These are phyloP conservation scores for Notocelia uddmanniana DNA, from an alignment of 2,888 invertebrate species.

Conservation along the genomic window DNA sequence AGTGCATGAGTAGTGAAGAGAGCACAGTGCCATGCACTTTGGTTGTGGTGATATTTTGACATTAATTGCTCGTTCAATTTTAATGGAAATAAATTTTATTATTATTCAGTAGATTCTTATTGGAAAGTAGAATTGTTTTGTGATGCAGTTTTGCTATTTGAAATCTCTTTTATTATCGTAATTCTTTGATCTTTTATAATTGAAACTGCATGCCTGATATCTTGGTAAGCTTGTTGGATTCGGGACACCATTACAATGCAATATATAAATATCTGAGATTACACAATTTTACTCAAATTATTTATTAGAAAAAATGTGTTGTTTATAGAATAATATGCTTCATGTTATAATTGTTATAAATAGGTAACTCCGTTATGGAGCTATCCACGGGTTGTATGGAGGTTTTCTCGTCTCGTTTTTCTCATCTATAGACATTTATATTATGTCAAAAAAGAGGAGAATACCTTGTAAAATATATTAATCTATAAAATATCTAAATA, in stretches of 20 bases:
- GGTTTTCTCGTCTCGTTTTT: too few relatives aligned
- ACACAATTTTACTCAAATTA: neutral
- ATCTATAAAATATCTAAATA: too few relatives aligned
- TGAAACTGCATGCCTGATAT: conserved; percentile 67
- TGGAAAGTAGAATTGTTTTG: conserved; percentile 68
- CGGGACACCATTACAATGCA: conserved; percentile 44
- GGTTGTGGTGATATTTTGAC: conserved; percentile 79
- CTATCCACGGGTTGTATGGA: too few relatives aligned
- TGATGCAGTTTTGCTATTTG: conserved; percentile 80
- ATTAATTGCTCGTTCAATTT: conserved; percentile 48
- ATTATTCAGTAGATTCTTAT: conserved; percentile 62
- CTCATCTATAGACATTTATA: too few relatives aligned
- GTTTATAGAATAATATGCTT: too few relatives aligned
- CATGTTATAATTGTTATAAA: too few relatives aligned
- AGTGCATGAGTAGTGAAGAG: conserved; percentile 80
- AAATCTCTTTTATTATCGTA: conserved; percentile 80
- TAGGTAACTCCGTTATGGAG: too few relatives aligned
- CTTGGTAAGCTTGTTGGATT: conserved; percentile 66
- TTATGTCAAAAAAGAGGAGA: too few relatives aligned
- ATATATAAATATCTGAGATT: neutral
- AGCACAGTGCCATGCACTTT: conserved; percentile 80
- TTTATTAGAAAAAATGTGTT: neutral
- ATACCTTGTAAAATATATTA: too few relatives aligned
- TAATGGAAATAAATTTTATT: conserved; percentile 47
- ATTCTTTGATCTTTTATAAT: conserved; percentile 47